Evolutionary conservation across 2,113 vertebrate species (phyloP).

Genomic region (Greenwoodochromis staneri): DNA sequence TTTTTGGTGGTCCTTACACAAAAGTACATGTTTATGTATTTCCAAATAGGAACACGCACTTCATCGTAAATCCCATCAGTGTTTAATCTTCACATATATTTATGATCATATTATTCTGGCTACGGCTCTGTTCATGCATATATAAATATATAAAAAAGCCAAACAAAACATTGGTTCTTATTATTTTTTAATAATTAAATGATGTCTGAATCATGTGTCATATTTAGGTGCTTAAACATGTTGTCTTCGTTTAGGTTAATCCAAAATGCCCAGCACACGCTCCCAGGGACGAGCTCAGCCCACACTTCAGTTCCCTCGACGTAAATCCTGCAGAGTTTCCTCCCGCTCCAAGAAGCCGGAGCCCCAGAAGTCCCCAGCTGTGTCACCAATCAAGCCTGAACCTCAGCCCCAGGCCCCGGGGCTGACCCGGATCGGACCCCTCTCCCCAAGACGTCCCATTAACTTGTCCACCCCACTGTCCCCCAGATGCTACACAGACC

Average conservation of each 20-base stretch:
- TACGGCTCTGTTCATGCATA: rapidly evolving
- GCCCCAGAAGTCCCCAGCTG: background rate
- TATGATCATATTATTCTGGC: background rate
- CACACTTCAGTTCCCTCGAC: slow-evolving; percentile 78
- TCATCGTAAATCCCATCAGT: background rate
- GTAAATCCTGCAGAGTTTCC: slow-evolving; percentile 60
- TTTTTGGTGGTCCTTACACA: rapidly evolving
- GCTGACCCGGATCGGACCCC: background rate
- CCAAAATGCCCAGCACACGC: slow-evolving; percentile 78
- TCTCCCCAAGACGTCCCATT: background rate
- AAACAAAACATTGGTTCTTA: background rate
- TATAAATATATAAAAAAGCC: background rate
- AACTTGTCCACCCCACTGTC: background rate
- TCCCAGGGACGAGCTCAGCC: slow-evolving; percentile 72
- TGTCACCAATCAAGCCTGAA: background rate
- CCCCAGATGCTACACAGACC: rapidly evolving
- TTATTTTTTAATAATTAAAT: background rate
- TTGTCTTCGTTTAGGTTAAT: background rate
- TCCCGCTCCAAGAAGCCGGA: background rate
- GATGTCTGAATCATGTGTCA: background rate
- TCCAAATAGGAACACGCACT: rapidly evolving
- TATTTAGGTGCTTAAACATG: rapidly evolving
- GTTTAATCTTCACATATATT: background rate
- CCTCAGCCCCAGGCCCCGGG: rapidly evolving
- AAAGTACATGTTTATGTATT: background rate